Evolutionary conservation across 2,888 invertebrate genomes (phyloP).

Genomic region (Hirtodrosophila cameraria): DNA sequence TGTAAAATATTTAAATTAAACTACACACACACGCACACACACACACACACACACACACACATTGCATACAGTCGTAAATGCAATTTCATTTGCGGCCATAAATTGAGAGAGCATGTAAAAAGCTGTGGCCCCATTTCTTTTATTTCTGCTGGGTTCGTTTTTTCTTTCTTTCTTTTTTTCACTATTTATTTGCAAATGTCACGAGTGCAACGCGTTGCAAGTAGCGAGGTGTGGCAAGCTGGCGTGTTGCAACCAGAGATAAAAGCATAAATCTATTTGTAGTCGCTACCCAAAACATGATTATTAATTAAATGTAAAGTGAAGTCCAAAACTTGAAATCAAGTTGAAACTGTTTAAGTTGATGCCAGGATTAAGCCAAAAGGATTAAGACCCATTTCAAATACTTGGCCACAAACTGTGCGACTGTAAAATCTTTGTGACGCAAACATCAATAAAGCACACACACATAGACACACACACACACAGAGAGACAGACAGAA

Average conservation of each 20-base stretch:
- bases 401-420: constrained; percentile 13
- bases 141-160: constrained; percentile 35
- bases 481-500: no score
- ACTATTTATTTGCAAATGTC: constrained; percentile 75
- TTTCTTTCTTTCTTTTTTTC: constrained; percentile 34
- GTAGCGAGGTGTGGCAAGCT: constrained; percentile 2
- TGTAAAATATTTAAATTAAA: constrained; percentile 72
- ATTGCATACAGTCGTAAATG: constrained; percentile 36
- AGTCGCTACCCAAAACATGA: constrained; percentile 21
- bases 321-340: constrained; percentile 21
- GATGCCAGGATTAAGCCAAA: background rate
- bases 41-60: constrained; percentile 5
- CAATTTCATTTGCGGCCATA: constrained; percentile 75
- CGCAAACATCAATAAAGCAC: constrained; percentile 42
- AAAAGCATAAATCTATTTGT: constrained; percentile 44
- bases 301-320: constrained; percentile 43
- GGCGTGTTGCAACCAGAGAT: constrained; percentile 46
- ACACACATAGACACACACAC: constrained; percentile 10
- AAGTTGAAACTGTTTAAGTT: constrained; percentile 16
- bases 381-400: constrained; percentile 16
- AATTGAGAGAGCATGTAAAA: constrained; percentile 62
- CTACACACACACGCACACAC: constrained; percentile 34
- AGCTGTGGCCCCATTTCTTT: constrained; percentile 50
- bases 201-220: constrained; percentile 49
- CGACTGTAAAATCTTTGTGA: constrained; percentile 27